A percentile compares a stretch with the other conserved stretches of the same genome.
Conservation (phyloP, 2,113 vertebrate species). For the Pteronura brasiliensis region DNA sequence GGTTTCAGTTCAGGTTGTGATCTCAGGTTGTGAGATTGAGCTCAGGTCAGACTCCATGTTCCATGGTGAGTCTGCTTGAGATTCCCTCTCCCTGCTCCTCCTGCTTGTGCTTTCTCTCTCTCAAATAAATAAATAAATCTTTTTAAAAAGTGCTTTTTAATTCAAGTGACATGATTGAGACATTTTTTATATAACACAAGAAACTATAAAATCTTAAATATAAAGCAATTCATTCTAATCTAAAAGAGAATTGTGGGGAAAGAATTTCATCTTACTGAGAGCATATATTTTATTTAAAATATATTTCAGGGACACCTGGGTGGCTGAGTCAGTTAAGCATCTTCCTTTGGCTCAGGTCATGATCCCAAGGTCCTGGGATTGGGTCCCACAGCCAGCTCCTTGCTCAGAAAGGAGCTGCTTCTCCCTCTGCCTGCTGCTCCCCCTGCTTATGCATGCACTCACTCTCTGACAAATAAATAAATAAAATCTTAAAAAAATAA, state of each 20-base stretch:
- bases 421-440: too few species aligned
- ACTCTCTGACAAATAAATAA: too few species aligned
- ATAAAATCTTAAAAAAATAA: too few species aligned
- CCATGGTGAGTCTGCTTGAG: neutral
- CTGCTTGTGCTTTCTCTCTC: neutral
- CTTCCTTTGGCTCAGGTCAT: too few species aligned
- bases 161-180: neutral
- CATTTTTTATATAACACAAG: neutral
- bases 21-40: neutral
- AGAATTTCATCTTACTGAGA: neutral
- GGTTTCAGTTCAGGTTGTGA: neutral
- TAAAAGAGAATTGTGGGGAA: neutral
- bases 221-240: neutral
- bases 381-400: too few species aligned
- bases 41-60: neutral
- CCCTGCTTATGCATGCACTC: too few species aligned
- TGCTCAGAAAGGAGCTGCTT: too few species aligned
- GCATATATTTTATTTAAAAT: neutral
- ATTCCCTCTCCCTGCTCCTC: neutral
- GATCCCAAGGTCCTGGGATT: too few species aligned
- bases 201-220: neutral
- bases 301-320: neutral
- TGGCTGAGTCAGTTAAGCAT: too few species aligned
- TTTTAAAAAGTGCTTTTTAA: neutral
- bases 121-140: neutral